These are phyloP conservation scores for Hyphantria cunea DNA, from an alignment of 1,140 invertebrate species.

Conservation along the genomic window DNA sequence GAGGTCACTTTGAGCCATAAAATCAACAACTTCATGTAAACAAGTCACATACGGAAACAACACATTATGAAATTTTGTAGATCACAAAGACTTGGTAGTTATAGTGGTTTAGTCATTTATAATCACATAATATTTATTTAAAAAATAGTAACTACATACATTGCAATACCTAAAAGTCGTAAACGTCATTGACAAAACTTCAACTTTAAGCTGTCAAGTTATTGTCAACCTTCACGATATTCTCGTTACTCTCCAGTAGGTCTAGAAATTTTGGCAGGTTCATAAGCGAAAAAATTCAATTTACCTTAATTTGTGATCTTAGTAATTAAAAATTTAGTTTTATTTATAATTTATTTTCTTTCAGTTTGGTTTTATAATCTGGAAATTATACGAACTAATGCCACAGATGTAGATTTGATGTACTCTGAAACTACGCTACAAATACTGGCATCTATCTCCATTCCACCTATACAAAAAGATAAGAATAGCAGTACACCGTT, in stretches of 20 bases:
- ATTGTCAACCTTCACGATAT: too few species aligned
- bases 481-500: not conserved
- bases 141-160: too few species aligned
- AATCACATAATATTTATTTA: not conserved
- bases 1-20: conserved; percentile 53
- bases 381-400: conserved; percentile 12
- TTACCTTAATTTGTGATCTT: too few species aligned
- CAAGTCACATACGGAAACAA: not conserved
- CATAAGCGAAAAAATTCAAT: too few species aligned
- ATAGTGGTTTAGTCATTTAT: not conserved
- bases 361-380: conserved; percentile 1
- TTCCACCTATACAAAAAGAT: not conserved
- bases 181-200: too few species aligned
- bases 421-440: not conserved
- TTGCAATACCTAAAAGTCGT: too few species aligned
- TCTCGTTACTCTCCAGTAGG: too few species aligned
- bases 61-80: not conserved
- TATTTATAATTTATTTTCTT: too few species aligned
- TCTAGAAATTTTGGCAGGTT: too few species aligned
- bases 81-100: not conserved
- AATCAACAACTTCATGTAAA: conserved; percentile 10
- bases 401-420: not conserved
- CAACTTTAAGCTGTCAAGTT: too few species aligned
- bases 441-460: conserved; percentile 4
- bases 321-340: too few species aligned